phyloP scores from a whole-genome alignment of 2,113 vertebrate species.

The Phodopus roborovskii region DNA sequence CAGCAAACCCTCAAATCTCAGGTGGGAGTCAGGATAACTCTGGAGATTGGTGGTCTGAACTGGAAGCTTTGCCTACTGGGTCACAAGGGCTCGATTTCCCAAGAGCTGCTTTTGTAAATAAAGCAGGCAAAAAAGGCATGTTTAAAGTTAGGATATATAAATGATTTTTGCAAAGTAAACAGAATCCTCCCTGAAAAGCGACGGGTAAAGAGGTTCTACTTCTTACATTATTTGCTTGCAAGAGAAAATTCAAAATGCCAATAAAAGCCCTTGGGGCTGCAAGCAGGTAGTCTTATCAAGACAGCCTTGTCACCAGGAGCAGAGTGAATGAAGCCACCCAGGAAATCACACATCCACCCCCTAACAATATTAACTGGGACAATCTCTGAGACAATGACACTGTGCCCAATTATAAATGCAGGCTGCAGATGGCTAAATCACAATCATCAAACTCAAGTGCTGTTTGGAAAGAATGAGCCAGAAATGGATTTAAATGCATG shows the following conservation, averaged over 20 bases:
- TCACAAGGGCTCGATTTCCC: slow-evolving; percentile 65
- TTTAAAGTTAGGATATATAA: slow-evolving; percentile 74
- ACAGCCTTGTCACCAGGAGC: neutral
- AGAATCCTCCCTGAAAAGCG: slow-evolving; percentile 69
- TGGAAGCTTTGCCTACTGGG: slow-evolving; percentile 64
- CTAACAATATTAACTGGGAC: slow-evolving; percentile 74
- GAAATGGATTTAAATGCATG: slow-evolving; percentile 70
- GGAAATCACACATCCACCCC: slow-evolving; percentile 74
- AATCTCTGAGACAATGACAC: slow-evolving; percentile 72
- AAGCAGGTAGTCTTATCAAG: slow-evolving; percentile 70
- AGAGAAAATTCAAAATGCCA: slow-evolving; percentile 68
- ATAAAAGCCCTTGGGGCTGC: slow-evolving; percentile 37
- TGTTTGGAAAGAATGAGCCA: slow-evolving; percentile 70
- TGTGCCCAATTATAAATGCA: slow-evolving; percentile 61
- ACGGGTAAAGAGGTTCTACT: slow-evolving; percentile 58
- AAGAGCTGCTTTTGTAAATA: slow-evolving; percentile 72
- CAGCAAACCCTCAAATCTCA: slow-evolving; percentile 76
- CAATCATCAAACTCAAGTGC: slow-evolving; percentile 64
- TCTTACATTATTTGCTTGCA: slow-evolving; percentile 62
- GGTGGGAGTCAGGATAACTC: slow-evolving; percentile 67
- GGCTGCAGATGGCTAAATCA: slow-evolving; percentile 65
- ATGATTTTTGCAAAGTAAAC: slow-evolving; percentile 75
- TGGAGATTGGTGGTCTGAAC: slow-evolving; percentile 38
- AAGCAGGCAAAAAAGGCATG: slow-evolving; percentile 58
- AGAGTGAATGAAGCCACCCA: slow-evolving; percentile 70